phyloP scores from a whole-genome alignment of 2,888 invertebrate species.

The Drosophila picticornis region DNA sequence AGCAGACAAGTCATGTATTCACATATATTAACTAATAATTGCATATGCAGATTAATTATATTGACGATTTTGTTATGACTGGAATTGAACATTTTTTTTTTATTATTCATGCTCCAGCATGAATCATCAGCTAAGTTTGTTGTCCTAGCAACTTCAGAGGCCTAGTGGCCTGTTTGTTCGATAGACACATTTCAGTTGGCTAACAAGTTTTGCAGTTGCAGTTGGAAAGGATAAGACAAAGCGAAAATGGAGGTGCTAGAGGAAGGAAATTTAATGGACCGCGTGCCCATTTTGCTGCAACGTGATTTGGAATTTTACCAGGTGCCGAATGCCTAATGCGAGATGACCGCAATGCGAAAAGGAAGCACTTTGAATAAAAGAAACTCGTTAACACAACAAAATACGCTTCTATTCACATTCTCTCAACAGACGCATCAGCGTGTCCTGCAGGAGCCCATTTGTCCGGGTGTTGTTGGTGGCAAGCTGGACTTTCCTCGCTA shows the following conservation, averaged over 20 bases:
- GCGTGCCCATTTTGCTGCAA: slow-evolving; percentile 92
- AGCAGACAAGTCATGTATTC: too few relatives aligned
- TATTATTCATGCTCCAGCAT: neutral
- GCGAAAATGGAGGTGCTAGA: slow-evolving; percentile 92
- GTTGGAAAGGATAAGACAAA: slow-evolving; percentile 7
- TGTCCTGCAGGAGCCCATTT: slow-evolving; percentile 92
- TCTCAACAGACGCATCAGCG: slow-evolving; percentile 88
- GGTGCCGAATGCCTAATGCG: slow-evolving; percentile 84
- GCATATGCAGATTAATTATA: too few relatives aligned
- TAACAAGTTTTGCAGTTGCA: slow-evolving; percentile 31
- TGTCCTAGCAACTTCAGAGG: slow-evolving; percentile 37
- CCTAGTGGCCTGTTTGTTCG: slow-evolving; percentile 38
- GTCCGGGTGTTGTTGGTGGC: slow-evolving; percentile 92
- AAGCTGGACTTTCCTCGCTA: slow-evolving; percentile 92
- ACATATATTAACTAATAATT: too few relatives aligned
- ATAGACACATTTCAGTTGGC: slow-evolving; percentile 18
- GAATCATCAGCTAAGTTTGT: slow-evolving; percentile 9
- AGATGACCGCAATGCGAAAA: slow-evolving; percentile 35
- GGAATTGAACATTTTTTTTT: neutral
- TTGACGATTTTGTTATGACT: neutral
- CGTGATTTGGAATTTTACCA: slow-evolving; percentile 94
- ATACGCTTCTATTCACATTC: slow-evolving; percentile 5
- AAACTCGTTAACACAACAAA: slow-evolving; percentile 41
- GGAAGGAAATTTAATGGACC: slow-evolving; percentile 95
- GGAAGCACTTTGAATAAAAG: slow-evolving; percentile 15